phyloP scores from a whole-genome alignment of 2,113 vertebrate species.

The Daubentonia madagascariensis region DNA sequence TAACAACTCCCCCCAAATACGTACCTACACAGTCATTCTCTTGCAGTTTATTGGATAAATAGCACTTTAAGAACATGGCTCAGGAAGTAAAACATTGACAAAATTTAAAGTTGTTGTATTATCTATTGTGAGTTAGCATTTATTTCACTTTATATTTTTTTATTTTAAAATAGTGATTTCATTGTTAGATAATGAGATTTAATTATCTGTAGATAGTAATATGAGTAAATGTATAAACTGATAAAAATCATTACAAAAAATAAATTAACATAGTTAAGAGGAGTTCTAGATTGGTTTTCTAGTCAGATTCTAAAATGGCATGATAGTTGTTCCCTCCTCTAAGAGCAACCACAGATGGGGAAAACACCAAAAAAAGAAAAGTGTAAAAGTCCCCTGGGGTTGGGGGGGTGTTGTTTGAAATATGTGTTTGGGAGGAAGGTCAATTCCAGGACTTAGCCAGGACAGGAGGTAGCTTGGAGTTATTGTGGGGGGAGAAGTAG shows the following conservation, averaged over 20 bases:
- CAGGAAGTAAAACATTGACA: background rate
- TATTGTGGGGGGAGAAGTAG: background rate
- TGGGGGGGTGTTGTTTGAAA: background rate
- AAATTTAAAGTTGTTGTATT: background rate
- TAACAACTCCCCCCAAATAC: background rate
- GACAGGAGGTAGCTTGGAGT: background rate
- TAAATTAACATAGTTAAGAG: background rate
- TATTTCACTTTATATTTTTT: background rate
- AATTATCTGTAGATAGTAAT: constrained; percentile 6
- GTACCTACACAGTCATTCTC: background rate
- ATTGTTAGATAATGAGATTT: background rate
- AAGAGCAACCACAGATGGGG: background rate
- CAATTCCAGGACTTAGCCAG: background rate
- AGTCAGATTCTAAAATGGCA: background rate
- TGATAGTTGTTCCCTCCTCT: background rate
- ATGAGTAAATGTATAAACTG: background rate
- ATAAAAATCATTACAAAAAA: background rate
- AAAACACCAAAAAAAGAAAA: background rate
- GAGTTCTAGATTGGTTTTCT: background rate
- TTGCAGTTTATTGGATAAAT: background rate
- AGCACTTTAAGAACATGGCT: background rate
- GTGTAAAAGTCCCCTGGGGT: background rate
- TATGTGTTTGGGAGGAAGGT: background rate
- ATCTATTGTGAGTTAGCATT: background rate
- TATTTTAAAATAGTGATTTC: constrained; percentile 10